These are phyloP conservation scores for Agrotis exclamationis DNA, from an alignment of 2,888 invertebrate genomes.

Conservation along the genomic window DNA sequence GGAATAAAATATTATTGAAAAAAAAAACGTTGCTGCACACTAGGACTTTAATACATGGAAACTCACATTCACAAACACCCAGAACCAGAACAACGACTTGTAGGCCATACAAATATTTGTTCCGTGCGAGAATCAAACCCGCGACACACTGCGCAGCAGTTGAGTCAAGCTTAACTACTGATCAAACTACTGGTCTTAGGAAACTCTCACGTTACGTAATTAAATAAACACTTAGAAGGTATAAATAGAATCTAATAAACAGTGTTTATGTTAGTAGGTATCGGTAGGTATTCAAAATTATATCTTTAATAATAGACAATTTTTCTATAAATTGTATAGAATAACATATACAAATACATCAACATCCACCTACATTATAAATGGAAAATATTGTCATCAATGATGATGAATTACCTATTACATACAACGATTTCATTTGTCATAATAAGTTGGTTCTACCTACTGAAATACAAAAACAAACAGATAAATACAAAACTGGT, in stretches of 20 bases:
- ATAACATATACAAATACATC: background rate
- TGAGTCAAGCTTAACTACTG: too few relatives aligned
- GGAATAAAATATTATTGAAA: too few relatives aligned
- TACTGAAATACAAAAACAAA: conserved; percentile 1
- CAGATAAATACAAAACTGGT: background rate
- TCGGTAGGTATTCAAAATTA: background rate
- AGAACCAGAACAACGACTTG: too few relatives aligned
- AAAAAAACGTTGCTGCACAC: too few relatives aligned
- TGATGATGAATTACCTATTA: background rate
- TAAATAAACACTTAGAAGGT: conserved; percentile 3
- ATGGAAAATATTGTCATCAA: background rate
- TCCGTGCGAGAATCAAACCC: too few relatives aligned
- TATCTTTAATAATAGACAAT: background rate
- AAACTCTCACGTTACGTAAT: background rate
- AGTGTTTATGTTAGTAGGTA: background rate
- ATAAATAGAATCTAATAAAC: background rate
- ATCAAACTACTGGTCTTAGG: background rate
- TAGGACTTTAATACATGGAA: too few relatives aligned
- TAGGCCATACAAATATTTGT: too few relatives aligned
- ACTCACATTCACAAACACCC: too few relatives aligned
- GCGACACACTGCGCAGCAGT: too few relatives aligned
- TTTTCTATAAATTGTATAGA: background rate
- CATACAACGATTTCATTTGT: background rate
- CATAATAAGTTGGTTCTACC: background rate
- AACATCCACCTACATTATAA: background rate